Percentiles rank a stretch among this genome's conserved stretches.
Evolutionary conservation across 2,888 invertebrate genomes (phyloP).

Genomic region (Lepidochitona cinerea): DNA sequence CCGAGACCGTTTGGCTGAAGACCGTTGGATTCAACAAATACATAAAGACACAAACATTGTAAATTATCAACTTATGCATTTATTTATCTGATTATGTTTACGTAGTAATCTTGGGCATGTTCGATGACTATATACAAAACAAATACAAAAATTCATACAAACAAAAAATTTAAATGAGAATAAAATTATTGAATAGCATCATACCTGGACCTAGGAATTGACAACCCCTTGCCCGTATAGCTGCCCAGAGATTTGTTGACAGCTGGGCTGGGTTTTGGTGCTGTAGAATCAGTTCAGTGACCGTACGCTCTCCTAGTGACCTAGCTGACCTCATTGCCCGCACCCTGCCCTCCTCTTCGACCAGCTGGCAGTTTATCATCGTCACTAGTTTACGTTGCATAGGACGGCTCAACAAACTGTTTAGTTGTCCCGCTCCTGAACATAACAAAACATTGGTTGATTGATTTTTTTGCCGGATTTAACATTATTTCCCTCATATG

Average conservation of each 20-base stretch:
- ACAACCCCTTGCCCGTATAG: constrained; percentile 95
- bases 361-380: constrained; percentile 91
- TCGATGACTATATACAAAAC: too few relatives aligned
- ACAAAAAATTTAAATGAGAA: too few relatives aligned
- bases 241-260: constrained; percentile 95
- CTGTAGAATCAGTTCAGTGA: constrained; percentile 92
- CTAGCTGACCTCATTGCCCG: constrained; percentile 79
- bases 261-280: constrained; percentile 97
- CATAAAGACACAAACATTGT: too few relatives aligned
- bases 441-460: neutral
- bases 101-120: too few relatives aligned
- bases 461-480: too few relatives aligned
- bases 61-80: too few relatives aligned
- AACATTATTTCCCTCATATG: too few relatives aligned
- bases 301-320: constrained; percentile 94
- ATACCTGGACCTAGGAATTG: constrained; percentile 94
- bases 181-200: too few relatives aligned
- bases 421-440: constrained; percentile 16
- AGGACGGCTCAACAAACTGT: constrained; percentile 81
- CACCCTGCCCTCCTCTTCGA: constrained; percentile 83
- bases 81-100: too few relatives aligned
- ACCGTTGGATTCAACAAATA: too few relatives aligned
- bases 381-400: constrained; percentile 97
- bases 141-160: too few relatives aligned
- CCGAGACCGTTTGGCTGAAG: too few relatives aligned